Evolutionary conservation across 1,140 invertebrate species (phyloP), one percentile per base, ranked within the genome.

Genomic region (Akabosia matsudoensis): DNA sequence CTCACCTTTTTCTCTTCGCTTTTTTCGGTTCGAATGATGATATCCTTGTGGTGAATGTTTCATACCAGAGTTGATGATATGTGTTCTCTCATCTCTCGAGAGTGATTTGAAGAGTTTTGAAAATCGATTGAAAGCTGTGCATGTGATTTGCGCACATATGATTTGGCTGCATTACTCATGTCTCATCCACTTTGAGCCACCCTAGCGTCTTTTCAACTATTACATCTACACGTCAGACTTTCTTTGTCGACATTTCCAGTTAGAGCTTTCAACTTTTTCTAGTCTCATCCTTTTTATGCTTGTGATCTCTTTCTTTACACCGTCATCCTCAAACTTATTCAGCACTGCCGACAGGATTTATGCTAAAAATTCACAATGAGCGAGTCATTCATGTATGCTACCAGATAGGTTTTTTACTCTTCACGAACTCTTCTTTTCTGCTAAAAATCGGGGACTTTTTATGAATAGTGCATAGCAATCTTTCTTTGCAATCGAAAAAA

Each of bases 1-100:
- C 18, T 45, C 37, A 7, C 37, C 37, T 45, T 18, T 10, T 45
- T 45, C 37, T 45, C 18, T 45, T 18, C 37, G 18, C 37, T 45
- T 45, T 45, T 45, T 45, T 45, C 18, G 7, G 7, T 45, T 7
- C 37, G 7, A 18, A 45, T 7, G 18, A 56, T 10, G 18, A 67
- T 67, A 67, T 67, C 61, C 28, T 67, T 30, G 31, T 67, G 26
- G 31, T 67, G 61, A n/a, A n/a, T n/a, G n/a, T n/a, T n/a, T n/a
- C n/a, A n/a, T n/a, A n/a, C n/a, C 24, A 67, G 31, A 67, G 61
- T 67, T 67, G 61, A 67, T 67, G 61, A 67, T 67, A 67, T 67
- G 61, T 30, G 31, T 67, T 30, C 61, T 67, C 31, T 16, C 24
- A 2, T 67, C 61, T 67, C 24, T 28, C 28, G 61, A 67, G 61